Evolutionary conservation across 2,797 vertebrate genomes (phyloP).

Genomic region (Adelosebastes latens): DNA sequence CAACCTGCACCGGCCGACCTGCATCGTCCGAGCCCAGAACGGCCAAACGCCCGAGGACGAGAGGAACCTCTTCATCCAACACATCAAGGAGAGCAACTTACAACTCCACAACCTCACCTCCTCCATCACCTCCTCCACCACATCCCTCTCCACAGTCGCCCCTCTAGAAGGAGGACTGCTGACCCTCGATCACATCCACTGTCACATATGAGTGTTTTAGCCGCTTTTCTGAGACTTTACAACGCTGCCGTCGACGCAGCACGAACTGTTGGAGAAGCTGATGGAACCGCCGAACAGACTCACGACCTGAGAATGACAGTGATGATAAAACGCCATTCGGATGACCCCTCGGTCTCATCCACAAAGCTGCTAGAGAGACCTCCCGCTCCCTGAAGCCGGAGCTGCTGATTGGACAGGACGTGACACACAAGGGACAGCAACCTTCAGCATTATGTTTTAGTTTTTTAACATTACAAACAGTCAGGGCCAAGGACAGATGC

Average conservation of each 20-base stretch:
- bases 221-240: background rate
- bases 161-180: constrained; percentile 34
- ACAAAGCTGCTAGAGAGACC: constrained; percentile 51
- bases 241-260: background rate
- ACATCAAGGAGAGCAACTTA: constrained; percentile 92
- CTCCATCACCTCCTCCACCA: background rate
- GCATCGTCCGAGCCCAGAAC: constrained; percentile 94
- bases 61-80: constrained; percentile 95
- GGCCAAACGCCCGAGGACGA: constrained; percentile 97
- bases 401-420: constrained; percentile 54
- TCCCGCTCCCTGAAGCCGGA: constrained; percentile 18
- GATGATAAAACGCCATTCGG: background rate
- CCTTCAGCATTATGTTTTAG: constrained; percentile 5
- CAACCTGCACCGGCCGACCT: constrained; percentile 96
- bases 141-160: background rate
- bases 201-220: constrained; percentile 46
- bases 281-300: background rate
- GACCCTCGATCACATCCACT: constrained; percentile 56
- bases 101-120: constrained; percentile 82
- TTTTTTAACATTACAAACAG: background rate
- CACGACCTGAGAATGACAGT: constrained; percentile 4
- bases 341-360: background rate
- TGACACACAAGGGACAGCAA: constrained; percentile 7
- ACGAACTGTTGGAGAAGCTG: background rate
- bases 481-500: constrained; percentile 52